Conservation (phyloP, 2,888 invertebrate species). For the Conops quadrifasciatus region DNA sequence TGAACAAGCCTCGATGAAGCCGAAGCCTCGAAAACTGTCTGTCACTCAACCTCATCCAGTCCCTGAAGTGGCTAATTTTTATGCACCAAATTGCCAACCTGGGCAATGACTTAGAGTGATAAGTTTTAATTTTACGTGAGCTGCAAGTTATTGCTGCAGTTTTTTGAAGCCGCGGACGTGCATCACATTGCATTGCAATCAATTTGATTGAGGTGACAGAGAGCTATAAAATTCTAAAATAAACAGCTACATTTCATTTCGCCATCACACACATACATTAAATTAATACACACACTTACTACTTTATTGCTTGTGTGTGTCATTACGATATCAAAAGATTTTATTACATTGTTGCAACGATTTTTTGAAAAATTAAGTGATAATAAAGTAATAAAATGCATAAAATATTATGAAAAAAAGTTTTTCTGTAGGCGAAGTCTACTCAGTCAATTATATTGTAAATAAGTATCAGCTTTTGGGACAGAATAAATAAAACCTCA, state of each 20-base stretch:
- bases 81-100: background rate
- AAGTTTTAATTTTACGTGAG: background rate
- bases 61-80: background rate
- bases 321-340: no score
- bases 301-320: no score
- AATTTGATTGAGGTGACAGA: conserved; percentile 1
- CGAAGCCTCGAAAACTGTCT: conserved; percentile 14
- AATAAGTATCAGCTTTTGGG: no score
- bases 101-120: background rate
- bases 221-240: background rate
- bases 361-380: no score
- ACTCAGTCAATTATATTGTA: no score
- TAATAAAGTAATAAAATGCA: no score
- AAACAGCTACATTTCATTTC: background rate
- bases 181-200: background rate
- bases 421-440: no score
- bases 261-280: no score
- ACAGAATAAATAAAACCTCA: no score
- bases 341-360: no score
- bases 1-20: background rate
- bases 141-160: background rate
- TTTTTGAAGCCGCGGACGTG: background rate
- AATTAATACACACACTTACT: no score
- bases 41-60: background rate
- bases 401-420: no score